A percentile compares a stretch with the other conserved stretches of the same genome.
These are phyloP conservation scores for Scomber scombrus DNA, from an alignment of 2,113 vertebrate genomes.

Conservation along the genomic window DNA sequence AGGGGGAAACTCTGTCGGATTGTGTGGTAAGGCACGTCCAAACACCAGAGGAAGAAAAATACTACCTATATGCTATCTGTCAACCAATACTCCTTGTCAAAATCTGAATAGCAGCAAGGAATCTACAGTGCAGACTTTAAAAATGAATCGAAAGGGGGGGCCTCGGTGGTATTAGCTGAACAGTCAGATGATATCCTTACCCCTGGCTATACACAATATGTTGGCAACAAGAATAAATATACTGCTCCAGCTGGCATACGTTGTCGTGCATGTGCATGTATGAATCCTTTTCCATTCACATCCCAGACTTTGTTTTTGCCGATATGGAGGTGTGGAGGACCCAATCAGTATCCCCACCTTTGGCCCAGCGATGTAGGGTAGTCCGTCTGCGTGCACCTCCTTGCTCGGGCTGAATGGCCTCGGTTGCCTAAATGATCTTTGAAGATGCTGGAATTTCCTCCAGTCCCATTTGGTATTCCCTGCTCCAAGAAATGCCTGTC, in stretches of 20 bases:
- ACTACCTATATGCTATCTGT: conserved; percentile 1
- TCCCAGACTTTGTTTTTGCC: conserved; percentile 48
- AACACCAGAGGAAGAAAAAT: conserved; percentile 26
- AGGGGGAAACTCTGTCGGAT: conserved; percentile 5
- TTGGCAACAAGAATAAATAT: conserved; percentile 59
- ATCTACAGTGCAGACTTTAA: conserved; percentile 53
- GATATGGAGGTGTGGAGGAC: conserved; percentile 60
- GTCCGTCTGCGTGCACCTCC: conserved; percentile 63
- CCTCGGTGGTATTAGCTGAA: conserved; percentile 63
- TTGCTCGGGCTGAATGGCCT: conserved; percentile 54
- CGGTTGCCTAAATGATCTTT: conserved; percentile 61
- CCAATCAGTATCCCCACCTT: conserved; percentile 59
- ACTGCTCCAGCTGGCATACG: conserved; percentile 56
- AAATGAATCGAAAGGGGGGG: conserved; percentile 42
- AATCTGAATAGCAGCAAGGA: conserved; percentile 34
- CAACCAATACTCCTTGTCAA: conserved; percentile 32
- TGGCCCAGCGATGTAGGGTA: conserved; percentile 57
- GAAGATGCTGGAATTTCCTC: conserved; percentile 76
- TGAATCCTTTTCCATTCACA: conserved; percentile 61
- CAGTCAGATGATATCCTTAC: conserved; percentile 50
- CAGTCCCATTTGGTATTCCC: conserved; percentile 72
- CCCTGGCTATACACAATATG: conserved; percentile 37
- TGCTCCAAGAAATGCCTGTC: conserved; percentile 62
- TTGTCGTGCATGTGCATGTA: conserved; percentile 51
- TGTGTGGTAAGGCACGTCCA: conserved; percentile 44